phyloP scores from a whole-genome alignment of 2,888 invertebrate species.

The Zygothrica quintamaculata region DNA sequence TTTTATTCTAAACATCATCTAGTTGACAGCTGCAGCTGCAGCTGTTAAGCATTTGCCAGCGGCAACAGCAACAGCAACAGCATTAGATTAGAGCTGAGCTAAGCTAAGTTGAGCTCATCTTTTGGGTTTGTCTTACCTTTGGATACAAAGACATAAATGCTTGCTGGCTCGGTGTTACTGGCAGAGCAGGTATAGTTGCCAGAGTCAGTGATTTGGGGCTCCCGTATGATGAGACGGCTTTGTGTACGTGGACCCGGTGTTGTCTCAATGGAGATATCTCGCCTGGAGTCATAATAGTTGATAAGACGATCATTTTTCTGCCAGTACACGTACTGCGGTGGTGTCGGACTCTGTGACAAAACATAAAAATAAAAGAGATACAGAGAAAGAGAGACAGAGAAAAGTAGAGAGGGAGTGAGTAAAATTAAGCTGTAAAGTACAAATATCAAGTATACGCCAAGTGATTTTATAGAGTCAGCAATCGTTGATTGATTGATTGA shows the following conservation, averaged over 20 bases:
- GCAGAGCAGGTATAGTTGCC: constrained; percentile 97
- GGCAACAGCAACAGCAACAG: no score
- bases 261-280: constrained; percentile 92
- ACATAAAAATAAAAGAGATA: background rate
- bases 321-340: constrained; percentile 98
- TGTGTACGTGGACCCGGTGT: constrained; percentile 93
- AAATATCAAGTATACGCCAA: constrained; percentile 4
- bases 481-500: no score
- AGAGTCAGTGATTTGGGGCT: constrained; percentile 93
- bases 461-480: background rate
- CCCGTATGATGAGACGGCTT: constrained; percentile 92
- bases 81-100: constrained; percentile 13
- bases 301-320: constrained; percentile 97
- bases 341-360: constrained; percentile 91
- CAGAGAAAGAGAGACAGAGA: no score
- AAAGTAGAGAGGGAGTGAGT: no score
- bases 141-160: constrained; percentile 95
- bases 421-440: background rate
- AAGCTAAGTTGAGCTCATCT: constrained; percentile 87
- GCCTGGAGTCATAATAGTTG: constrained; percentile 94
- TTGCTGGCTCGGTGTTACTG: constrained; percentile 94
- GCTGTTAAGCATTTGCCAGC: constrained; percentile 36
- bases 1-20: background rate
- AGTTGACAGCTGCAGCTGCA: constrained; percentile 33
- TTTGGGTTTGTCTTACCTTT: constrained; percentile 91